Evolutionary conservation across 2,888 invertebrate genomes (phyloP).

Genomic region (Ophion slaviceki): DNA sequence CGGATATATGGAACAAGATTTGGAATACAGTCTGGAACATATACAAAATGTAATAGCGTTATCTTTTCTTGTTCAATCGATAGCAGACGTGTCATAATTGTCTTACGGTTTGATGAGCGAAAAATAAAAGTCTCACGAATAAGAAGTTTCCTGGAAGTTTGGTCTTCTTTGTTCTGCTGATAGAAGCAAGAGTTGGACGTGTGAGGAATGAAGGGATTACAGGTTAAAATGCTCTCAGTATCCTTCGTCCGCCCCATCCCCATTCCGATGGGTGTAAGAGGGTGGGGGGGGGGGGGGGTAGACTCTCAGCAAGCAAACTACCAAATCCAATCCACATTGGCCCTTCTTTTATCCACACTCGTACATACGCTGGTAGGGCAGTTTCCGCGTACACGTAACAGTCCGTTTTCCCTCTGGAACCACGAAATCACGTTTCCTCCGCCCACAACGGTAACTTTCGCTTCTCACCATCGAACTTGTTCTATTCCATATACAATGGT

Average conservation of each 20-base stretch:
- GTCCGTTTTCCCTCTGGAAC: slow-evolving; percentile 69
- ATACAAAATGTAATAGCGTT: neutral
- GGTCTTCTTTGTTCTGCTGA: slow-evolving; percentile 1
- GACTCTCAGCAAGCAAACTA: neutral
- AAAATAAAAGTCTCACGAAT: neutral
- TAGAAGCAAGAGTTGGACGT: neutral
- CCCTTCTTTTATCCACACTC: slow-evolving; percentile 31
- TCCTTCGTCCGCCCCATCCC: neutral
- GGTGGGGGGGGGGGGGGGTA: neutral
- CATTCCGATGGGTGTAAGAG: neutral
- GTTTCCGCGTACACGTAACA: slow-evolving; percentile 46
- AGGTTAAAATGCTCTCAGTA: neutral
- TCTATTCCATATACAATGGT: slow-evolving; percentile 45
- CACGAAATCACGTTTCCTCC: slow-evolving; percentile 76
- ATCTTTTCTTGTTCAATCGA: neutral
- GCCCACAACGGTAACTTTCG: slow-evolving; percentile 71
- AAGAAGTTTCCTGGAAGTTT: neutral
- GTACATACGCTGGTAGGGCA: slow-evolving; percentile 13
- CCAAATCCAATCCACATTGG: slow-evolving; percentile 33
- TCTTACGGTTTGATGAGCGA: neutral
- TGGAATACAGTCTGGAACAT: neutral
- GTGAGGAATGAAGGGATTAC: neutral
- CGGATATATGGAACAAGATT: neutral
- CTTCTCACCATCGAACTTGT: slow-evolving; percentile 71
- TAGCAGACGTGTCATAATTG: neutral